Evolutionary conservation across 2,113 vertebrate genomes (phyloP).

Genomic region (Panthera uncia): DNA sequence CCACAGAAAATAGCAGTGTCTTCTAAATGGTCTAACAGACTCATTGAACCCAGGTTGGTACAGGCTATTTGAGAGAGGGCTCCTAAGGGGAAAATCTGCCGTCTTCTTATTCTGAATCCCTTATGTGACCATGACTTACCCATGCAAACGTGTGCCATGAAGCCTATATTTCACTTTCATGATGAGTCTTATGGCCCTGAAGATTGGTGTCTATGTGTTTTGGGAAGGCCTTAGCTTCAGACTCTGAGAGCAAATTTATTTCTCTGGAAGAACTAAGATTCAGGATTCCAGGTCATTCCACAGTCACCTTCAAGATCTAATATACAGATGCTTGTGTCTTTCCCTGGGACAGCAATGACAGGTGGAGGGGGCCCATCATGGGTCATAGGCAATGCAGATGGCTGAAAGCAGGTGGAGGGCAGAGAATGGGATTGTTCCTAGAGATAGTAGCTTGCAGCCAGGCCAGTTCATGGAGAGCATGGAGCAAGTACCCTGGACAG

Average conservation of each 20-base stretch:
- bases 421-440: neutral
- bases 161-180: neutral
- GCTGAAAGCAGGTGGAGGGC: neutral
- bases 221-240: neutral
- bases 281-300: neutral
- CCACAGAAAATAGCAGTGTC: neutral
- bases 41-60: neutral
- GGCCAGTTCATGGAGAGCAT: neutral
- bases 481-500: neutral
- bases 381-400: neutral
- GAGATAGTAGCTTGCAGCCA: neutral
- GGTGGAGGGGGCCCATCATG: neutral
- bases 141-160: neutral
- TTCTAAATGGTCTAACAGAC: neutral
- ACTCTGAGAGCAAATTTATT: neutral
- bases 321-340: neutral
- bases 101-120: neutral
- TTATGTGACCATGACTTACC: neutral
- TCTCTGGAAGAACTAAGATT: neutral
- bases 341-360: neutral
- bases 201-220: neutral
- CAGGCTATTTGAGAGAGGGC: neutral
- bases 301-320: neutral
- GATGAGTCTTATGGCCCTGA: neutral
- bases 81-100: neutral